A percentile compares a stretch with the other conserved stretches of the same genome.
Evolutionary conservation across 2,113 vertebrate species (phyloP).

Genomic region (Ahaetulla prasina): DNA sequence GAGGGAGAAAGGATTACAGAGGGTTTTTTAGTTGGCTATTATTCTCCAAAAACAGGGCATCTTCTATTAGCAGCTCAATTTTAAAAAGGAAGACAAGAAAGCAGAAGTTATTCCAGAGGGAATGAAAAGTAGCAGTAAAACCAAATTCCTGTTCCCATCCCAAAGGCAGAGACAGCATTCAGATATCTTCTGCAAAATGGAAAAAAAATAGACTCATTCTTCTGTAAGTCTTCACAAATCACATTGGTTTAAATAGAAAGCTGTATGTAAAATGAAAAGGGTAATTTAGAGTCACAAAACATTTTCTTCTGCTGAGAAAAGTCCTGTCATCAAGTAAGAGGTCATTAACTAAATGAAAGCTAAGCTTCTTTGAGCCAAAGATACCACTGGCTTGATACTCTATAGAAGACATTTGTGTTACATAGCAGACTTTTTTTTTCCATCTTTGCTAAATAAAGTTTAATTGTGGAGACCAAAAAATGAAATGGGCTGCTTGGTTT

Average conservation of each 20-base stretch:
- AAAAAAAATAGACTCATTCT: constrained; percentile 6
- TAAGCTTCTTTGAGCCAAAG: constrained; percentile 1
- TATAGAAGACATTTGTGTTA: constrained; percentile 16
- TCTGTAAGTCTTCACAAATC: constrained; percentile 7
- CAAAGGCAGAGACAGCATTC: not conserved
- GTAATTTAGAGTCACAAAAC: constrained; percentile 22
- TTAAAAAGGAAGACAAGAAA: not conserved
- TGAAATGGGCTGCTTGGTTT: constrained; percentile 32
- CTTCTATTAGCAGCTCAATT: not conserved
- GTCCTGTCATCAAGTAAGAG: constrained; percentile 23
- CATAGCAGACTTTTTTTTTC: constrained; percentile 2
- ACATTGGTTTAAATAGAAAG: constrained; percentile 9
- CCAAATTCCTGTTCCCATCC: not conserved
- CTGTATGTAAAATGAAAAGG: constrained; percentile 14
- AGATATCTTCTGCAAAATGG: not conserved
- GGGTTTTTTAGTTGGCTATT: not conserved
- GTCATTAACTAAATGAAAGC: constrained; percentile 25
- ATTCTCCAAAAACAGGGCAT: not conserved
- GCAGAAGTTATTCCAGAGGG: not conserved
- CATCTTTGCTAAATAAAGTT: constrained; percentile 32
- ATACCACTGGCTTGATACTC: not conserved
- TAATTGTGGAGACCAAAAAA: constrained; percentile 3
- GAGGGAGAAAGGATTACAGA: not conserved
- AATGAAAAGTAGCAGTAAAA: not conserved
- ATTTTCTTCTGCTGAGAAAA: constrained; percentile 22